Evolutionary conservation across 2,113 vertebrate species (phyloP).

Genomic region (Hippocampus comes): DNA sequence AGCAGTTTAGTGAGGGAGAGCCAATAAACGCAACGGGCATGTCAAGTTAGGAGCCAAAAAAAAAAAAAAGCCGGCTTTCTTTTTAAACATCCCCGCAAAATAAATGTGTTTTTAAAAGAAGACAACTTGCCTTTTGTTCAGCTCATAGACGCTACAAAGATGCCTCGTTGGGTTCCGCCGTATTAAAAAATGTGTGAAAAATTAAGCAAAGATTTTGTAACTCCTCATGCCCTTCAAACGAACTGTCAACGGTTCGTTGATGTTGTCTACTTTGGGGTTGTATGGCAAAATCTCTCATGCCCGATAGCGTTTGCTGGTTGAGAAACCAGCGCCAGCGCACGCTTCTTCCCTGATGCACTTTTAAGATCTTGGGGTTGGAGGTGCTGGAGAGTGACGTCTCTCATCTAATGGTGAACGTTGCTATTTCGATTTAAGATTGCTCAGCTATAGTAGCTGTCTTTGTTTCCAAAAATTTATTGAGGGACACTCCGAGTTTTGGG

Average conservation of each 20-base stretch:
- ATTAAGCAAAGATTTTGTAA: not conserved
- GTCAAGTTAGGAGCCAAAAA: not conserved
- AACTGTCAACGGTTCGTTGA: not conserved
- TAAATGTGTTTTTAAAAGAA: not conserved
- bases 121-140: not conserved
- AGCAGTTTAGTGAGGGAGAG: not conserved
- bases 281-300: too few relatives aligned
- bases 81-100: not conserved
- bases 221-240: not conserved
- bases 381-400: too few relatives aligned
- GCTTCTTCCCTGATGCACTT: too few relatives aligned
- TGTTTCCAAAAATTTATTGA: too few relatives aligned
- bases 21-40: not conserved
- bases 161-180: too few relatives aligned
- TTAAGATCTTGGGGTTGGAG: too few relatives aligned
- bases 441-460: too few relatives aligned
- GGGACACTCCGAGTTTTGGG: not conserved
- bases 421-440: too few relatives aligned
- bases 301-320: too few relatives aligned
- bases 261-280: not conserved
- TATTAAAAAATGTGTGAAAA: not conserved
- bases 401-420: too few relatives aligned
- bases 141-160: not conserved
- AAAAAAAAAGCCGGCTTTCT: not conserved
- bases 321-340: too few relatives aligned